Conservation (phyloP, 2,113 vertebrate genomes). For the Ondatra zibethicus region DNA sequence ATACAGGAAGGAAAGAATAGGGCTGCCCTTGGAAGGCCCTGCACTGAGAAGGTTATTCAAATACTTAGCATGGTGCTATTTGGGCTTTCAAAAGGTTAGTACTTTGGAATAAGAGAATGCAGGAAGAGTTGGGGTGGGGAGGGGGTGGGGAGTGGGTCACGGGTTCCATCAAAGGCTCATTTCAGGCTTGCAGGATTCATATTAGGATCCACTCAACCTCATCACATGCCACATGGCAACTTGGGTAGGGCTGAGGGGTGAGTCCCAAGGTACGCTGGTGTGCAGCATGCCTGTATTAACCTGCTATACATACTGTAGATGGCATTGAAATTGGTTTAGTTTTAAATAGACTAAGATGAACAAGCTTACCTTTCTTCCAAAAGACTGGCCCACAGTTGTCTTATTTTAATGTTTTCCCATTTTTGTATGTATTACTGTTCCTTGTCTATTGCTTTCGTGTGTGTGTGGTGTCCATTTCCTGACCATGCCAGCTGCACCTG, state of each 20-base stretch:
- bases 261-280: background rate
- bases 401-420: background rate
- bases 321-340: background rate
- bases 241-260: background rate
- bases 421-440: background rate
- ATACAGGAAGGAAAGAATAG: background rate
- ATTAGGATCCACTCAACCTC: background rate
- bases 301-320: background rate
- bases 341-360: constrained; percentile 41
- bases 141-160: background rate
- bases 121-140: background rate
- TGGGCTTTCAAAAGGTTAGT: background rate
- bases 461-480: background rate
- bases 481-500: background rate
- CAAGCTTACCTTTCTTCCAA: background rate
- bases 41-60: background rate
- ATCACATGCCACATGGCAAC: too few species aligned
- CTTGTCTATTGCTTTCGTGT: background rate
- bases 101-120: background rate
- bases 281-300: background rate
- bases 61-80: background rate
- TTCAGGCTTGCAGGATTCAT: background rate
- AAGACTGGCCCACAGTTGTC: background rate
- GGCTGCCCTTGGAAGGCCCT: background rate
- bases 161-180: constrained; percentile 9